A percentile compares a stretch with the other conserved stretches of the same genome.
phyloP scores from a whole-genome alignment of 2,113 vertebrate genomes.

The Symphodus melops region DNA sequence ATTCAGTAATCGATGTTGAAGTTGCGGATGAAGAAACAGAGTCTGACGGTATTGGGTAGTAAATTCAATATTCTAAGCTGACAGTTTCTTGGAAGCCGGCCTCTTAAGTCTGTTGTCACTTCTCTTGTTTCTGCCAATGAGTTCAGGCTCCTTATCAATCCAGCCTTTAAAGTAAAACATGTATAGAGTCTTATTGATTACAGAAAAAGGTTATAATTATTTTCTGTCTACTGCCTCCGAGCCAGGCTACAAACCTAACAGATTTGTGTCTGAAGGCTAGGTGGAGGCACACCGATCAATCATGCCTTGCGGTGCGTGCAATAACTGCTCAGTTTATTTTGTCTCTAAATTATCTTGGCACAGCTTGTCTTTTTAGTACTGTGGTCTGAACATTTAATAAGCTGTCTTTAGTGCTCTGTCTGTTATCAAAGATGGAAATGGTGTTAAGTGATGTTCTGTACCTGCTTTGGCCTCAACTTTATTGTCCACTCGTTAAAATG shows the following conservation, averaged over 20 bases:
- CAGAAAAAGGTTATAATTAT: not conserved
- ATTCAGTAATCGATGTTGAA: too few relatives aligned
- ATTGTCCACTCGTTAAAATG: not conserved
- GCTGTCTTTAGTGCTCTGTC: constrained; percentile 1
- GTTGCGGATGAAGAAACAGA: too few relatives aligned
- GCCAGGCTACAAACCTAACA: not conserved
- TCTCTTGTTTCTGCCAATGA: constrained; percentile 7
- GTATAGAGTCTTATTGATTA: not conserved
- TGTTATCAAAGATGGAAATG: not conserved
- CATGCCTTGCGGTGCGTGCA: not conserved
- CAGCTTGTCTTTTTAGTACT: constrained; percentile 4
- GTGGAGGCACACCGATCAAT: not conserved
- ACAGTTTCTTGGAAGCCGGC: constrained; percentile 10
- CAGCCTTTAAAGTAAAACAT: not conserved
- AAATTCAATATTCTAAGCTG: not conserved
- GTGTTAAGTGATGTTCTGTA: not conserved
- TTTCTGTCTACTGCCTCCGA: not conserved
- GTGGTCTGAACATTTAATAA: constrained; percentile 10
- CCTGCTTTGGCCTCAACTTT: not conserved
- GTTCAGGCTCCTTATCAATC: constrained; percentile 1
- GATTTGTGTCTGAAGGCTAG: not conserved
- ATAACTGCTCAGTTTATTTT: not conserved
- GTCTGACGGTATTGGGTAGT: not conserved
- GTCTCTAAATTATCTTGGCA: not conserved
- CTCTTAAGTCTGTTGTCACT: not conserved